Evolutionary conservation across 2,888 invertebrate species (phyloP).

Genomic region (Pseudococcus longispinus): DNA sequence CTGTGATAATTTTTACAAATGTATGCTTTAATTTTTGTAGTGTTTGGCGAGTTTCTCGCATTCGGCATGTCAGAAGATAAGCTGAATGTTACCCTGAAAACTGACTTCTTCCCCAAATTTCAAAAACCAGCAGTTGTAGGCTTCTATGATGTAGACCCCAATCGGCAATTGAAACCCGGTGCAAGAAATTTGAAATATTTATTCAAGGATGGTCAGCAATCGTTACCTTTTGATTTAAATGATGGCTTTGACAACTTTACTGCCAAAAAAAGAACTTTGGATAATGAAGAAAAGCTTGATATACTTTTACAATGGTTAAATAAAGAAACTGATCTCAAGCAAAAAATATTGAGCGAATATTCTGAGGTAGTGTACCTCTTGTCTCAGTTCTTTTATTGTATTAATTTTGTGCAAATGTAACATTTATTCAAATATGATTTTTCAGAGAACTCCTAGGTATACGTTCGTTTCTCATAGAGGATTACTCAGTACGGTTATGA

Average conservation of each 20-base stretch:
- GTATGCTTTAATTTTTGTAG: background rate
- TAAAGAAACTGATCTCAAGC: conserved; percentile 4
- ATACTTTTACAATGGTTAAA: conserved; percentile 36
- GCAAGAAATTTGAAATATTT: conserved; percentile 42
- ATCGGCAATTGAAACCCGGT: background rate
- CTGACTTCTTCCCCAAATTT: conserved; percentile 18
- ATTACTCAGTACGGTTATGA: conserved; percentile 41
- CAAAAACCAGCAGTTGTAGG: conserved; percentile 38
- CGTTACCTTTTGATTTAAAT: background rate
- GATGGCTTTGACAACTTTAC: background rate
- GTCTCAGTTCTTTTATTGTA: background rate
- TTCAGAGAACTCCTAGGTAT: background rate
- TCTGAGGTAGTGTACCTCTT: background rate
- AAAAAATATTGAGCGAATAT: conserved; percentile 16
- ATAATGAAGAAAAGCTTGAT: conserved; percentile 49
- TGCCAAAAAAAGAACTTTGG: background rate
- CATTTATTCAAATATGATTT: background rate
- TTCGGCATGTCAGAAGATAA: background rate
- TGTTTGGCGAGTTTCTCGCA: background rate
- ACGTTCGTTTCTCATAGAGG: conserved; percentile 43
- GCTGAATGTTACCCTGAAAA: conserved; percentile 12
- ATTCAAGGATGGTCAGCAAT: background rate
- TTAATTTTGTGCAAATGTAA: background rate
- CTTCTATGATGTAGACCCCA: conserved; percentile 29
- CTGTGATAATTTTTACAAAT: background rate